Evolutionary conservation across 1,140 invertebrate genomes (phyloP).

Genomic region (Polypedilum pembai): DNA sequence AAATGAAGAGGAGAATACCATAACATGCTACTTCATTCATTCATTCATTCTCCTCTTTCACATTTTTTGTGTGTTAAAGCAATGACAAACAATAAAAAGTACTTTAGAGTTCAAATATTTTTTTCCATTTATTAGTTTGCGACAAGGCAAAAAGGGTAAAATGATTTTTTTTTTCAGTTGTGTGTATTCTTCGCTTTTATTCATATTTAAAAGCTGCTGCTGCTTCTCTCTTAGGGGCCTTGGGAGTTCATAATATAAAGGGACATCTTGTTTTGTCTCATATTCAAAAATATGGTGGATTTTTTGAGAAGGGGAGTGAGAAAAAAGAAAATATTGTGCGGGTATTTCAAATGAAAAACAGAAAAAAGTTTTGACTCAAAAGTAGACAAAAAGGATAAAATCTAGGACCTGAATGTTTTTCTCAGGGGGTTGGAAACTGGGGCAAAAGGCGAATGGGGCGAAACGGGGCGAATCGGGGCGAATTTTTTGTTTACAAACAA

Average conservation of each 20-base stretch:
- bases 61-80: not conserved
- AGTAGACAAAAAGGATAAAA: no score
- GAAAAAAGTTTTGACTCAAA: no score
- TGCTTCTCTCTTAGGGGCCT: no score
- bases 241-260: not conserved
- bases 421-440: no score
- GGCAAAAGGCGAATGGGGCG: no score
- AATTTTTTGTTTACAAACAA: no score
- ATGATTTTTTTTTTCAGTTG: no score
- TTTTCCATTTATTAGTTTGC: not conserved
- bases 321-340: not conserved
- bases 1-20: not conserved
- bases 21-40: constrained; percentile 1
- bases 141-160: constrained; percentile 1
- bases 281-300: not conserved
- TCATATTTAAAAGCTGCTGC: no score
- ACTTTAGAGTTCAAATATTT: constrained; percentile 20
- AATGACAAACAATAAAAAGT: constrained; percentile 23
- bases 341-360: no score
- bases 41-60: not conserved
- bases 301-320: not conserved
- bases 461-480: no score
- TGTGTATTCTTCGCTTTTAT: no score
- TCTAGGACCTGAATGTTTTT: no score
- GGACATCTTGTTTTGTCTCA: not conserved